Evolutionary conservation across 2,113 vertebrate species (phyloP).

Genomic region (Microcebus jonahi): DNA sequence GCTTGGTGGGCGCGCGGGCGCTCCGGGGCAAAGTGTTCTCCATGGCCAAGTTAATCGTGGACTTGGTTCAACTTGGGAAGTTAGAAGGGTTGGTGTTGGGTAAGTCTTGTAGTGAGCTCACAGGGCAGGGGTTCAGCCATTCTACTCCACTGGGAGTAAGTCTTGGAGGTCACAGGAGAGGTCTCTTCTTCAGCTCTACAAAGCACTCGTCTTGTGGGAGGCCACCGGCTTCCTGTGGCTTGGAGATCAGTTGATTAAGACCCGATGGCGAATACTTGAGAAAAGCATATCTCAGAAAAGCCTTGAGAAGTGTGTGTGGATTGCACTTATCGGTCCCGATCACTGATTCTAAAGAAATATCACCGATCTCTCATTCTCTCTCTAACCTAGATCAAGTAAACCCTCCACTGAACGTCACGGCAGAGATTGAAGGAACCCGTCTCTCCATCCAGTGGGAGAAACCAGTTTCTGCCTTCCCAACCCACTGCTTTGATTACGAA

Average conservation of each 20-base stretch:
- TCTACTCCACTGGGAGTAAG: background rate
- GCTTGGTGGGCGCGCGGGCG: too few relatives aligned
- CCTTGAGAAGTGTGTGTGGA: background rate
- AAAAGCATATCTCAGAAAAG: background rate
- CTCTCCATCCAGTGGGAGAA: slow-evolving; percentile 82
- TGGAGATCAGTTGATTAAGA: background rate
- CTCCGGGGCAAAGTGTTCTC: background rate
- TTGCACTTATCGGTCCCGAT: background rate
- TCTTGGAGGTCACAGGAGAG: background rate
- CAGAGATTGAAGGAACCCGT: slow-evolving; percentile 54
- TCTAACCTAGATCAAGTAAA: slow-evolving; percentile 81
- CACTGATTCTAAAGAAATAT: background rate
- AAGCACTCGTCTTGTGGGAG: background rate
- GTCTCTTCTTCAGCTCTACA: background rate
- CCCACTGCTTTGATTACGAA: slow-evolving; percentile 83
- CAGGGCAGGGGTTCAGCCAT: too few relatives aligned
- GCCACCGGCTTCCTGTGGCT: background rate
- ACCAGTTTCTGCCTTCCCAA: slow-evolving; percentile 75
- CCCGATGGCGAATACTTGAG: background rate
- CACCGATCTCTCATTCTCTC: background rate
- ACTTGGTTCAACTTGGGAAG: background rate
- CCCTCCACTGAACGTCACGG: slow-evolving; percentile 80
- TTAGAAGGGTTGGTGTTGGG: background rate
- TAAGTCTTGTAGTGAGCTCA: background rate
- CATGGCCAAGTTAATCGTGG: background rate